phyloP scores from a whole-genome alignment of 2,797 vertebrate genomes.

The Mallotus villosus region DNA sequence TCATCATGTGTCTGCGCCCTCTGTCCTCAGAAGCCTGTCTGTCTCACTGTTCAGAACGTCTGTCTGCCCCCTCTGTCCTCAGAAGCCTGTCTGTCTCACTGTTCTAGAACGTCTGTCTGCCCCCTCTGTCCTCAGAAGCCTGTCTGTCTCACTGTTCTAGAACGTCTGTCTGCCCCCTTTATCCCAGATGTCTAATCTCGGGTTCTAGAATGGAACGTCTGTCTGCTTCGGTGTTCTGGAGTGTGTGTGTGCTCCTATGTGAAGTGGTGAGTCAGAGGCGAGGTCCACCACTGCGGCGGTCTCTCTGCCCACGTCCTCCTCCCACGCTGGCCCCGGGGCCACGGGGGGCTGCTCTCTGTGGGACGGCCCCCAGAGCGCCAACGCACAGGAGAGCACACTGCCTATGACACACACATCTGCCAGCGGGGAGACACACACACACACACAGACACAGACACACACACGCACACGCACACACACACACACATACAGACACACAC shows the following conservation, averaged over 20 bases:
- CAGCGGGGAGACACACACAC: no score
- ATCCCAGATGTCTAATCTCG: background rate
- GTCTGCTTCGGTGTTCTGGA: background rate
- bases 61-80: background rate
- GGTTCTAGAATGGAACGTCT: background rate
- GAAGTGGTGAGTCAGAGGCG: background rate
- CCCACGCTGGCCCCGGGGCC: background rate
- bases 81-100: background rate
- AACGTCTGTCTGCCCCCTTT: background rate
- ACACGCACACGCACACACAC: no score
- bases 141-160: background rate
- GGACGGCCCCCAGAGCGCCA: background rate
- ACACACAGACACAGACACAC: no score
- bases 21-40: background rate
- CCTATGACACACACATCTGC: no score
- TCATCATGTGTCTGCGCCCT: no score
- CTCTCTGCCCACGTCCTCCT: background rate
- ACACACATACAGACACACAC: no score
- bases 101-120: background rate
- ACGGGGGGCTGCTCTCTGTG: no score
- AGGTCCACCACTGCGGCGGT: no score
- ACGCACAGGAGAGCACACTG: background rate
- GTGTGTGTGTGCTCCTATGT: background rate
- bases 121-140: background rate
- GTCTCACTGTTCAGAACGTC: background rate